A percentile compares a stretch with the other conserved stretches of the same genome.
Evolutionary conservation across 2,888 invertebrate genomes (phyloP).

Genomic region (Galeruca laticollis): DNA sequence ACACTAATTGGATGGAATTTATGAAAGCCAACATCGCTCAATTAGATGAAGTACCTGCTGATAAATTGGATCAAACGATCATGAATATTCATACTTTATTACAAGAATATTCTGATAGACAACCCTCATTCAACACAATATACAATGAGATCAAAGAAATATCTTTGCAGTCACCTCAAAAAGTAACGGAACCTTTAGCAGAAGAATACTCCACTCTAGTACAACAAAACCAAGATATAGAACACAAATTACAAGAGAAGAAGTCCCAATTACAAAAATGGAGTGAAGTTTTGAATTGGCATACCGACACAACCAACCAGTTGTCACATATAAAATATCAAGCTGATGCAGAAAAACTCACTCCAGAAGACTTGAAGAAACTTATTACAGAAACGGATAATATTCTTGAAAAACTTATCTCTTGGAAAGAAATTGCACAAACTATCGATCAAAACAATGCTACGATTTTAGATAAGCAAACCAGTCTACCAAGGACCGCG

Average conservation of each 20-base stretch:
- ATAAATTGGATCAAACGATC: slow-evolving; percentile 83
- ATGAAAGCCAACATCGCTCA: slow-evolving; percentile 79
- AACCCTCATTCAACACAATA: slow-evolving; percentile 81
- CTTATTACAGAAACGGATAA: slow-evolving; percentile 78
- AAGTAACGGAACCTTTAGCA: slow-evolving; percentile 79
- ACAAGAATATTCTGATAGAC: slow-evolving; percentile 88
- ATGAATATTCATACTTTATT: slow-evolving; percentile 84
- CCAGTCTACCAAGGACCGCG: slow-evolving; percentile 80
- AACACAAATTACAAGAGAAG: slow-evolving; percentile 80
- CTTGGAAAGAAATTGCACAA: slow-evolving; percentile 79
- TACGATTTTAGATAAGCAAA: slow-evolving; percentile 77
- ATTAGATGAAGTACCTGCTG: slow-evolving; percentile 84
- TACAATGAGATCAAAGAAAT: slow-evolving; percentile 87
- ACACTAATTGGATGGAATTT: slow-evolving; percentile 84
- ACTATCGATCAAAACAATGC: slow-evolving; percentile 77
- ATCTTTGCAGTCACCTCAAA: slow-evolving; percentile 76
- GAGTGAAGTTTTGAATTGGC: slow-evolving; percentile 86
- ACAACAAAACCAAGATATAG: slow-evolving; percentile 81
- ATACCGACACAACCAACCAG: slow-evolving; percentile 83
- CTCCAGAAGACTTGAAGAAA: slow-evolving; percentile 77
- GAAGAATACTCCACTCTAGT: slow-evolving; percentile 83
- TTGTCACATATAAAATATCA: slow-evolving; percentile 85
- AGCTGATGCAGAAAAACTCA: slow-evolving; percentile 80
- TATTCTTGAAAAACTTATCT: slow-evolving; percentile 75
- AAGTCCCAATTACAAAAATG: slow-evolving; percentile 83